These are phyloP conservation scores for Caenorhabditis japonica DNA, from an alignment of 2,888 invertebrate genomes.

Conservation along the genomic window DNA sequence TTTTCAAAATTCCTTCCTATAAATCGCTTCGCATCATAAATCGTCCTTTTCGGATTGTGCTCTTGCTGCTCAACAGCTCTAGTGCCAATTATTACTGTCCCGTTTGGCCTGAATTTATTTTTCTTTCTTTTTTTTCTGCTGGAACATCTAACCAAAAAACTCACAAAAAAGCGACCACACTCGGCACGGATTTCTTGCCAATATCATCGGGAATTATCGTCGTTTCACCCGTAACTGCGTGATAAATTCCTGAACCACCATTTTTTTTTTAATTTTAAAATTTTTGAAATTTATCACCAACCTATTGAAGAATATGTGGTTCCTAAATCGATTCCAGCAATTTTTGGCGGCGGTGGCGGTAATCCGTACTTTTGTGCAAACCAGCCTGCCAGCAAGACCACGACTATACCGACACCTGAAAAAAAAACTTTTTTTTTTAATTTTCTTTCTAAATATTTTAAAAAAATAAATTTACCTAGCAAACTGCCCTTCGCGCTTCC, in stretches of 20 bases:
- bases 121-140: not conserved
- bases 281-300: conserved; percentile 68
- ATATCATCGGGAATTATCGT: conserved; percentile 78
- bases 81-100: conserved; percentile 78
- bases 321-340: conserved; percentile 80
- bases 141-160: conserved; percentile 50
- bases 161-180: conserved; percentile 79
- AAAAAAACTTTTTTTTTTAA: not conserved
- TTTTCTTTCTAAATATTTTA: too few species aligned
- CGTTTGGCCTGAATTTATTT: conserved; percentile 69
- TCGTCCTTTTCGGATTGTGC: conserved; percentile 78
- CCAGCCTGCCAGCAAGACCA: conserved; percentile 79
- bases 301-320: conserved; percentile 79
- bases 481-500: conserved; percentile 30
- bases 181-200: conserved; percentile 79
- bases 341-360: conserved; percentile 80
- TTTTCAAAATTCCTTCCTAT: conserved; percentile 79
- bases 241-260: conserved; percentile 77
- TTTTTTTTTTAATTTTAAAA: conserved; percentile 48
- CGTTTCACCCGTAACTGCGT: conserved; percentile 79
- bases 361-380: conserved; percentile 79
- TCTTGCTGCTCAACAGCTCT: conserved; percentile 79
- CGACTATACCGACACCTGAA: conserved; percentile 77
- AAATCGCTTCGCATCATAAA: conserved; percentile 80
- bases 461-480: conserved; percentile 39